phyloP scores from a whole-genome alignment of 2,113 vertebrate species.

The Pelecanoides urinatrix region DNA sequence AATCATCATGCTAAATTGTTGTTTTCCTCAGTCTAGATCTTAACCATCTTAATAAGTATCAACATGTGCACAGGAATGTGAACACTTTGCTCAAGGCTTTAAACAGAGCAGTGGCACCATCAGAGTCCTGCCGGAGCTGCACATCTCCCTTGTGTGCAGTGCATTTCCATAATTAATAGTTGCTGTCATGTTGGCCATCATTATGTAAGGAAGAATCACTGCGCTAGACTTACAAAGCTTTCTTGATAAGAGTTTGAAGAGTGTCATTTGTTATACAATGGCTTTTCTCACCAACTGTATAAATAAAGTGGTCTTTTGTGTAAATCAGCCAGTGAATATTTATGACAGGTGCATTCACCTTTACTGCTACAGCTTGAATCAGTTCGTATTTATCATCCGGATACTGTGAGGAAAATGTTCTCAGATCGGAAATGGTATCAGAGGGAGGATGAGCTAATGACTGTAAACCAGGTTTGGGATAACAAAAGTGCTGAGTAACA shows the following conservation, averaged over 20 bases:
- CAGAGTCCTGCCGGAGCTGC: neutral
- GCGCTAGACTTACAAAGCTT: neutral
- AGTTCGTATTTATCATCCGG: constrained; percentile 15
- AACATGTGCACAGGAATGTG: neutral
- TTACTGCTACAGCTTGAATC: constrained; percentile 34
- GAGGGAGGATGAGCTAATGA: constrained; percentile 9
- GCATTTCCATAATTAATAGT: neutral
- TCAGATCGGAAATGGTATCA: neutral
- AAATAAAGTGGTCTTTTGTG: constrained; percentile 23
- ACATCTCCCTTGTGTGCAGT: neutral
- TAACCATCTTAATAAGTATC: neutral
- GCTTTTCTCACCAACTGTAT: constrained; percentile 23
- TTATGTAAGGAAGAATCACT: neutral
- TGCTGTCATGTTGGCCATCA: neutral
- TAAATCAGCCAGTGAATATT: constrained; percentile 42
- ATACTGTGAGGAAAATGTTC: neutral
- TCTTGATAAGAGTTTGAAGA: constrained; percentile 12
- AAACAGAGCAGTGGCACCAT: neutral
- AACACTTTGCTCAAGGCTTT: neutral
- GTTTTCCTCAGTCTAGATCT: neutral
- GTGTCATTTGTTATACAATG: neutral
- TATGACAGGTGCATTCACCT: constrained; percentile 40
- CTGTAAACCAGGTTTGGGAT: neutral
- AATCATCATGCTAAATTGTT: neutral
- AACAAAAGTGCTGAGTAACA: neutral